These are phyloP conservation scores for Neomicropteryx cornuta DNA, from an alignment of 1,140 invertebrate species.

Conservation along the genomic window DNA sequence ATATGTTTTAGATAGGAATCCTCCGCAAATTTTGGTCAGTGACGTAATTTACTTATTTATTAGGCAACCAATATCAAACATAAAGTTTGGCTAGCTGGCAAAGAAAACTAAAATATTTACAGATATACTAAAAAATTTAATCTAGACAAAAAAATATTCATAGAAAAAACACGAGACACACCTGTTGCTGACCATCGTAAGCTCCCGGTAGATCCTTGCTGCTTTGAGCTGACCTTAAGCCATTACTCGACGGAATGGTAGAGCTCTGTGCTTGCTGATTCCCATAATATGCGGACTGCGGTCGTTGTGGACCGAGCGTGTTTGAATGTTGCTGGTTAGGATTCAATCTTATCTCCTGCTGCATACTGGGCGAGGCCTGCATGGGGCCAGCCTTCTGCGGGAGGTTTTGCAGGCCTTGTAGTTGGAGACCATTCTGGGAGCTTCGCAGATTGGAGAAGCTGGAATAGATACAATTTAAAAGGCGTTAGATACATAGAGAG, in stretches of 20 bases:
- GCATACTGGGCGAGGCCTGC: constrained; percentile 18
- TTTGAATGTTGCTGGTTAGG: not conserved
- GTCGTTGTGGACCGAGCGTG: constrained; percentile 22
- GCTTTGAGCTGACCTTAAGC: constrained; percentile 9
- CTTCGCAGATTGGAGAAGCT: constrained; percentile 28
- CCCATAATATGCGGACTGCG: constrained; percentile 32
- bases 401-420: constrained; percentile 19
- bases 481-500: too few species aligned
- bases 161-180: too few species aligned
- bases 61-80: too few species aligned
- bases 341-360: too few species aligned
- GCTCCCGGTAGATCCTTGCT: constrained; percentile 8
- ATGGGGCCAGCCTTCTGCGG: too few species aligned
- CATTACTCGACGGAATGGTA: constrained; percentile 15
- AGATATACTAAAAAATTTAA: too few species aligned
- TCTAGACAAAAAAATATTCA: too few species aligned
- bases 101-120: too few species aligned
- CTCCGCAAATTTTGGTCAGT: too few species aligned
- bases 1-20: too few species aligned
- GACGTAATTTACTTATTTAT: too few species aligned
- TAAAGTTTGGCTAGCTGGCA: too few species aligned
- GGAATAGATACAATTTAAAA: constrained; percentile 13
- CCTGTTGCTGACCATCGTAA: constrained; percentile 5
- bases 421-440: constrained; percentile 33
- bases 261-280: constrained; percentile 11